phyloP scores from a whole-genome alignment of 2,797 vertebrate species.

The Silurus aristotelis region DNA sequence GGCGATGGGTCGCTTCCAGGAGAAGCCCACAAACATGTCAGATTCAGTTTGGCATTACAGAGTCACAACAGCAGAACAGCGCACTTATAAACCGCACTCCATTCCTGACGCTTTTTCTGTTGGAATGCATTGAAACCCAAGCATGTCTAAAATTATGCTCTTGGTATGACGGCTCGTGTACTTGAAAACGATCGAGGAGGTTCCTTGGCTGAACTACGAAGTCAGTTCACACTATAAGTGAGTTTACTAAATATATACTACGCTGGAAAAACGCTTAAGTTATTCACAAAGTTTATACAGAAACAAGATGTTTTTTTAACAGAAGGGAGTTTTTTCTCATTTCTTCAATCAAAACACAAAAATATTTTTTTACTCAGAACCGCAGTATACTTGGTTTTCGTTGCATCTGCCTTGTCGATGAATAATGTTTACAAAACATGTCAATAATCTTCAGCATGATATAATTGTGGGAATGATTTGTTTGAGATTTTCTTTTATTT shows the following conservation, averaged over 20 bases:
- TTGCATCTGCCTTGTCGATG: not conserved
- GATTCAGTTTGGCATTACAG: conserved; percentile 24
- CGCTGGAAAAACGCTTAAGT: not conserved
- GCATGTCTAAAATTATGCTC: conserved; percentile 26
- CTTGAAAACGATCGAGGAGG: conserved; percentile 12
- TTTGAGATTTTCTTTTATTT: not conserved
- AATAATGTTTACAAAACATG: not conserved
- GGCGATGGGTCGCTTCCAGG: conserved; percentile 17
- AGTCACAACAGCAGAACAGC: conserved; percentile 10
- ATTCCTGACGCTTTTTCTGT: conserved; percentile 18
- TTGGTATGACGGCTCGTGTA: not conserved
- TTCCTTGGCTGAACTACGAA: not conserved
- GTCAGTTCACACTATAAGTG: not conserved
- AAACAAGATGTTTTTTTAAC: not conserved
- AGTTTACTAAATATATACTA: conserved; percentile 19
- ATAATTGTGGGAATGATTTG: too few species aligned
- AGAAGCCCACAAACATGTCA: conserved; percentile 33
- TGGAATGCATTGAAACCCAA: conserved; percentile 6
- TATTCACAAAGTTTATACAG: not conserved
- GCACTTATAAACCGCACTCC: conserved; percentile 13
- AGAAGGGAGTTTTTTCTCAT: not conserved
- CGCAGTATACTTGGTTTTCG: not conserved
- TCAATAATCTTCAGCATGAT: not conserved
- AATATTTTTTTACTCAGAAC: not conserved
- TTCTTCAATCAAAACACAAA: not conserved